Percentiles rank a stretch among this genome's conserved stretches.
Evolutionary conservation across 2,888 invertebrate genomes (phyloP).

Genomic region (Tubiluchus corallicola): DNA sequence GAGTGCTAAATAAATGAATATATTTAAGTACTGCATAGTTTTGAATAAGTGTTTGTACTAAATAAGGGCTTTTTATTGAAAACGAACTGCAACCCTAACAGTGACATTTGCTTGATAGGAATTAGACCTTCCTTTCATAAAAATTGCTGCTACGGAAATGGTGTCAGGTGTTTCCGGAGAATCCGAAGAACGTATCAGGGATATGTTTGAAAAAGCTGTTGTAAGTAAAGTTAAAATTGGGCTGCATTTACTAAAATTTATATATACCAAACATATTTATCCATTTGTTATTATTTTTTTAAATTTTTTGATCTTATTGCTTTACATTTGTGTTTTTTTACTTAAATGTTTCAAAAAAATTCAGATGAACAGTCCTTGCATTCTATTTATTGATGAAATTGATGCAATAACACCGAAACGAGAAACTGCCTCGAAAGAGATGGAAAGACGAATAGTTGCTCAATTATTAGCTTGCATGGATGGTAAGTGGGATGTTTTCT

Average conservation of each 20-base stretch:
- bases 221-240: slow-evolving; percentile 30
- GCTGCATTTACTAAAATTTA: background rate
- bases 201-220: slow-evolving; percentile 56
- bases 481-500: slow-evolving; percentile 33
- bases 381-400: slow-evolving; percentile 87
- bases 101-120: no score
- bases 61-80: no score
- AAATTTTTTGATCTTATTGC: background rate
- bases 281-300: background rate
- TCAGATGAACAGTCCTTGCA: slow-evolving; percentile 25
- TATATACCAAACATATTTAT: background rate
- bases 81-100: no score
- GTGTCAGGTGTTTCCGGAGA: slow-evolving; percentile 88
- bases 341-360: no score
- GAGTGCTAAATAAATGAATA: no score
- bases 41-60: no score
- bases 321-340: background rate
- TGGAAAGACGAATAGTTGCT: slow-evolving; percentile 87
- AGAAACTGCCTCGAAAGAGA: slow-evolving; percentile 73
- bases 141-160: slow-evolving; percentile 75
- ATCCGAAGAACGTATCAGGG: slow-evolving; percentile 64
- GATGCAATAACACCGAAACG: slow-evolving; percentile 85
- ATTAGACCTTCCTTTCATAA: slow-evolving; percentile 58
- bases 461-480: slow-evolving; percentile 78
- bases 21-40: no score